Evolutionary conservation across 2,797 vertebrate genomes (phyloP).

Genomic region (Spea hammondii): DNA sequence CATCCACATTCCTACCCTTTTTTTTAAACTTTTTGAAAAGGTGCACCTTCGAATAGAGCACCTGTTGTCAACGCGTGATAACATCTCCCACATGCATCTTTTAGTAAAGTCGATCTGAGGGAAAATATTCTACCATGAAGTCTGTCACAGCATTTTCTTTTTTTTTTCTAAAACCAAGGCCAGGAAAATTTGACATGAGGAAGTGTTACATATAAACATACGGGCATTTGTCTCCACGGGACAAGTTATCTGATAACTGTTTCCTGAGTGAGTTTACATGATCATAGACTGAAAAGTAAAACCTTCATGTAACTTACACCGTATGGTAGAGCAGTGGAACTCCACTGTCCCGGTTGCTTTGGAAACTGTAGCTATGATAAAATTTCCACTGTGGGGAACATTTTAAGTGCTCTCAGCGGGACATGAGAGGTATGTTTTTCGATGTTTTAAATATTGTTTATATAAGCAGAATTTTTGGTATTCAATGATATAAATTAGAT

Average conservation of each 20-base stretch:
- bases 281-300: conserved; percentile 33
- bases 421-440: conserved; percentile 58
- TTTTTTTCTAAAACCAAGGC: background rate
- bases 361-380: conserved; percentile 63
- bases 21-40: conserved; percentile 31
- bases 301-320: conserved; percentile 40
- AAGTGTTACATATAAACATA: conserved; percentile 30
- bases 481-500: background rate
- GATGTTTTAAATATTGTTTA: background rate
- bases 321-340: background rate
- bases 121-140: conserved; percentile 47
- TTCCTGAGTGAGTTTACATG: conserved; percentile 32
- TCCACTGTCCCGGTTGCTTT: conserved; percentile 62
- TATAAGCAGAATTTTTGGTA: background rate
- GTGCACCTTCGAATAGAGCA: conserved; percentile 52
- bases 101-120: conserved; percentile 33
- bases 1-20: background rate
- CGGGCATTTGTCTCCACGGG: conserved; percentile 26
- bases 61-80: conserved; percentile 60
- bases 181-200: background rate
- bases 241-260: conserved; percentile 51
- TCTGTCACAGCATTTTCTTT: conserved; percentile 49
- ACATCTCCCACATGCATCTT: conserved; percentile 59
- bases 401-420: conserved; percentile 52
- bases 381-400: conserved; percentile 61